phyloP scores from a whole-genome alignment of 2,113 vertebrate species.

The Clarias macrocephalus region DNA sequence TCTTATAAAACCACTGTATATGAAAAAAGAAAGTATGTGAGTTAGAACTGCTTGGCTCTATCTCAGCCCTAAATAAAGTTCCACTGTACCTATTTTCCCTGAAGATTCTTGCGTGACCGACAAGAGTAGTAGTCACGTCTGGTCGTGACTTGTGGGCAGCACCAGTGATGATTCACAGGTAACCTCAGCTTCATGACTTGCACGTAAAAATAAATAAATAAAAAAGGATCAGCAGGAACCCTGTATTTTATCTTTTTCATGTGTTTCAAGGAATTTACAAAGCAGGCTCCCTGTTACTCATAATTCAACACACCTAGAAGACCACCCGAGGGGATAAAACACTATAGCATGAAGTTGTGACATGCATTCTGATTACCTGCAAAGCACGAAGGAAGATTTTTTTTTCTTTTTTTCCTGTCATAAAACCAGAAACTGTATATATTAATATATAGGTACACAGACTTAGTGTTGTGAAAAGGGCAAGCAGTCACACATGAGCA shows the following conservation, averaged over 20 bases:
- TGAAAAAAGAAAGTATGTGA: neutral
- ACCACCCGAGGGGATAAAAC: conserved; percentile 17
- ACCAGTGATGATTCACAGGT: conserved; percentile 9
- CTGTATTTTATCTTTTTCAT: conserved; percentile 7
- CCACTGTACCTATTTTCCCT: neutral
- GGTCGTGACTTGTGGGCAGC: neutral
- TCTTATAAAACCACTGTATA: too few relatives aligned
- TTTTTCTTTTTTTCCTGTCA: conserved; percentile 12
- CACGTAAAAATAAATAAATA: neutral
- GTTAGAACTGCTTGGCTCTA: neutral
- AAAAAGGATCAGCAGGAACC: neutral
- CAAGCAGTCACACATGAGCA: conserved; percentile 1
- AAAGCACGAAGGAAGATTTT: conserved; percentile 5
- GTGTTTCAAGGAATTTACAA: conserved; percentile 18
- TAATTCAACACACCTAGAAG: conserved; percentile 25
- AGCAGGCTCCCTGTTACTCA: neutral
- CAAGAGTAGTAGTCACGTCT: neutral
- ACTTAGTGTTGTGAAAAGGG: neutral
- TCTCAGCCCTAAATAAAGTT: neutral
- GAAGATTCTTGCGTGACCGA: neutral
- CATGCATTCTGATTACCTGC: conserved; percentile 19
- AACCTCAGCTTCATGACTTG: neutral
- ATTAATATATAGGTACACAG: neutral
- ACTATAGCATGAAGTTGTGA: neutral
- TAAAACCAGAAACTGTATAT: conserved; percentile 1